These are phyloP conservation scores for Euwallacea fornicatus DNA, from an alignment of 1,140 invertebrate species.

Conservation along the genomic window DNA sequence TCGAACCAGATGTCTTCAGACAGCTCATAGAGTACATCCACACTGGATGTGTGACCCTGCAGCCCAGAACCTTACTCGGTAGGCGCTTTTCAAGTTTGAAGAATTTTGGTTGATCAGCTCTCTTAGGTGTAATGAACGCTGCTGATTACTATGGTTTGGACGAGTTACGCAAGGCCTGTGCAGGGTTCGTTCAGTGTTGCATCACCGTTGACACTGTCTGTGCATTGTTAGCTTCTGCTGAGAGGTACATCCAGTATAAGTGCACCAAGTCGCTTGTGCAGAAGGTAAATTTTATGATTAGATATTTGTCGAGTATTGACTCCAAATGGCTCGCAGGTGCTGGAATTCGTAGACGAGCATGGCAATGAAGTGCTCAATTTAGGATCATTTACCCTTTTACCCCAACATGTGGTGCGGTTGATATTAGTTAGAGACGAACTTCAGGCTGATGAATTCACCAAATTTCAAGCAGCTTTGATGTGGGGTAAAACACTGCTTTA, in stretches of 20 bases:
- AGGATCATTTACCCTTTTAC: conserved; percentile 77
- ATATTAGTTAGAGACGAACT: conserved; percentile 87
- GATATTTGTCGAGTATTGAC: too few species aligned
- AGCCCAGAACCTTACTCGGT: conserved; percentile 88
- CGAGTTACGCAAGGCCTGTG: conserved; percentile 82
- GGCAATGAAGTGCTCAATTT: conserved; percentile 90
- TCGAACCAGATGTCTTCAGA: conserved; percentile 92
- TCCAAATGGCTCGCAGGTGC: conserved; percentile 6
- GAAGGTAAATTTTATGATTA: conserved; percentile 60
- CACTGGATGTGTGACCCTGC: conserved; percentile 89
- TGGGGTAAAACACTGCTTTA: conserved; percentile 62
- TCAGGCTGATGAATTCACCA: conserved; percentile 89
- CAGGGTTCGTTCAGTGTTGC: conserved; percentile 91
- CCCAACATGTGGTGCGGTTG: conserved; percentile 87
- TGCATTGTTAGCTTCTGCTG: conserved; percentile 85
- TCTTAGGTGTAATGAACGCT: conserved; percentile 90
- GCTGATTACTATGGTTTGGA: conserved; percentile 93
- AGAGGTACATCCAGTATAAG: conserved; percentile 93
- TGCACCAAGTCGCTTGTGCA: conserved; percentile 89
- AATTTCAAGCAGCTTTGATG: conserved; percentile 90
- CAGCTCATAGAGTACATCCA: conserved; percentile 95
- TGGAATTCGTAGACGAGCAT: conserved; percentile 92
- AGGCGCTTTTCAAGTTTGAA: conserved; percentile 23
- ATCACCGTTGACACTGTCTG: conserved; percentile 95
- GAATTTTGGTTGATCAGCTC: too few species aligned